Evolutionary conservation across 2,888 invertebrate genomes (phyloP).

Genomic region (Nomada fabriciana): DNA sequence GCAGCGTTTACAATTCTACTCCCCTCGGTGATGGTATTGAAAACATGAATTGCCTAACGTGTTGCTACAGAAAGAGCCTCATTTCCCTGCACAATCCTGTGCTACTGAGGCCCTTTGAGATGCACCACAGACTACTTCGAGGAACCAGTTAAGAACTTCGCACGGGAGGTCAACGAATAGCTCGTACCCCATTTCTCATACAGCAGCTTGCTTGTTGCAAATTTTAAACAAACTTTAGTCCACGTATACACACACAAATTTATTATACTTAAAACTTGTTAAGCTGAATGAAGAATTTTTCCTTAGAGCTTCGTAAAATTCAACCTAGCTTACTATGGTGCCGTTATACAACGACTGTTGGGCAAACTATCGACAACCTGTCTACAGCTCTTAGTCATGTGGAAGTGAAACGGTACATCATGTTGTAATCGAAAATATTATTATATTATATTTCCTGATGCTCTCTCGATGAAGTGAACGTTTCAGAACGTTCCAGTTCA

Average conservation of each 20-base stretch:
- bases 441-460: background rate
- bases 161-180: constrained; percentile 15
- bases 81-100: constrained; percentile 61
- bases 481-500: background rate
- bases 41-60: constrained; percentile 51
- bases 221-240: background rate
- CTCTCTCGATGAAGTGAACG: background rate
- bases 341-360: background rate
- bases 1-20: constrained; percentile 28
- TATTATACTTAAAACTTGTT: background rate
- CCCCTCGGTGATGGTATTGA: constrained; percentile 40
- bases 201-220: too few species aligned
- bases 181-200: constrained; percentile 14
- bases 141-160: constrained; percentile 24
- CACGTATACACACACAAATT: too few species aligned
- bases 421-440: constrained; percentile 7
- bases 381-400: constrained; percentile 3
- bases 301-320: background rate
- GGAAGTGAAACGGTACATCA: background rate
- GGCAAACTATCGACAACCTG: constrained; percentile 19
- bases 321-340: too few species aligned
- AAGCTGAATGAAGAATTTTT: background rate
- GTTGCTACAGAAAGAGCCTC: constrained; percentile 55
- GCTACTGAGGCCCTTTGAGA: constrained; percentile 10
- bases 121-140: background rate